A percentile compares a stretch with the other conserved stretches of the same genome.
phyloP scores from a whole-genome alignment of 2,113 vertebrate species.

The Anhinga rufa region DNA sequence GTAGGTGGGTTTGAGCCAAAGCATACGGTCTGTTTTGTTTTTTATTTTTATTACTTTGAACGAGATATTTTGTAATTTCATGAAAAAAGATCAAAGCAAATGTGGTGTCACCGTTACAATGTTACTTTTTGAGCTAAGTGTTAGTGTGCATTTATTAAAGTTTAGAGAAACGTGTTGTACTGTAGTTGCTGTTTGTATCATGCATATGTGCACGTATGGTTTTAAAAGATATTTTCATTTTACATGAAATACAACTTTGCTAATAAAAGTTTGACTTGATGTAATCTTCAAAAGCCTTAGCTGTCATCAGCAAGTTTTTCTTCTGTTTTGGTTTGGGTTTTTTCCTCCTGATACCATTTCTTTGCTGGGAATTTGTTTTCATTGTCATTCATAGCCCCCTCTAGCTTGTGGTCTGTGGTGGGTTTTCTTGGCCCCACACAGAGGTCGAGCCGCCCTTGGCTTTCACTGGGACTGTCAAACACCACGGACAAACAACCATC shows the following conservation, averaged over 20 bases:
- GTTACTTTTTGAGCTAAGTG: conserved; percentile 55
- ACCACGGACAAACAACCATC: fast-evolving
- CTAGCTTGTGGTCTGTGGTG: background rate
- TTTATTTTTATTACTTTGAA: background rate
- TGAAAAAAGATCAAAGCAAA: conserved; percentile 36
- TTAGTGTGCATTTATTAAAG: conserved; percentile 54
- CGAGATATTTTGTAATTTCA: background rate
- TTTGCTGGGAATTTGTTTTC: background rate
- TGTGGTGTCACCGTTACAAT: conserved; percentile 1
- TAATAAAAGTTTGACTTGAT: conserved; percentile 77
- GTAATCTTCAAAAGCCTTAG: conserved; percentile 44
- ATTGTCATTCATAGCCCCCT: background rate
- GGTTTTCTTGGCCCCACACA: background rate
- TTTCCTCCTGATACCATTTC: fast-evolving
- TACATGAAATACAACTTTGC: conserved; percentile 72
- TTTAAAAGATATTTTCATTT: conserved; percentile 71
- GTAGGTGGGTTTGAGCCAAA: conserved; percentile 56
- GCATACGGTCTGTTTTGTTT: conserved; percentile 2
- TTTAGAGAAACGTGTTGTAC: conserved; percentile 67
- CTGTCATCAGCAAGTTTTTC: background rate
- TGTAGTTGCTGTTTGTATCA: conserved; percentile 73
- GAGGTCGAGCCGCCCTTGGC: background rate
- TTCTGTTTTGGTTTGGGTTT: background rate
- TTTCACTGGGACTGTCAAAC: background rate
- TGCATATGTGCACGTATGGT: conserved; percentile 65